phyloP scores from a whole-genome alignment of 2,797 vertebrate genomes.

The Aphelocoma californica region DNA sequence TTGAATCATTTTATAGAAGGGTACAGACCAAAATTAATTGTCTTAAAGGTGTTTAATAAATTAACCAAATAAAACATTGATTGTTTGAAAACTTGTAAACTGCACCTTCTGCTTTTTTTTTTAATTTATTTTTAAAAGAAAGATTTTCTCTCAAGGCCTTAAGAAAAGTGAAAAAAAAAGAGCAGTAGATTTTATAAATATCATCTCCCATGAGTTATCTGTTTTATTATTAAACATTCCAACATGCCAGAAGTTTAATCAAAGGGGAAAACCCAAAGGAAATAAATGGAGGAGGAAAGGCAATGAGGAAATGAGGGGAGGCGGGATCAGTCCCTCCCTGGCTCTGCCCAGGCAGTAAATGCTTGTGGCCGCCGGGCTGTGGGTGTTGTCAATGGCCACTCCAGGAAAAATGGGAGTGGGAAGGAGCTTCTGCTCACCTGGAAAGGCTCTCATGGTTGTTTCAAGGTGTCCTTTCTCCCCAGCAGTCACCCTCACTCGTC shows the following conservation, averaged over 20 bases:
- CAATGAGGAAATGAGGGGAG: constrained; percentile 9
- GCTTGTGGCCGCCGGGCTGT: accelerated
- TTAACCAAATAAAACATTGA: constrained; percentile 77
- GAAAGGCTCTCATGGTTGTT: neutral
- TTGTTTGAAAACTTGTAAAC: constrained; percentile 62
- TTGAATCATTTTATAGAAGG: constrained; percentile 83
- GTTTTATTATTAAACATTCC: constrained; percentile 49
- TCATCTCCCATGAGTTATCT: constrained; percentile 46
- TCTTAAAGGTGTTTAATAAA: constrained; percentile 78
- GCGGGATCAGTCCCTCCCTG: neutral
- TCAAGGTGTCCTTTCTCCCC: neutral
- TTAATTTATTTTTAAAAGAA: neutral
- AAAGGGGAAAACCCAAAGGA: constrained; percentile 61
- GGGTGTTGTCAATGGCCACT: neutral
- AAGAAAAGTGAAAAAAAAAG: neutral
- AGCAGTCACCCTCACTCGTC: neutral
- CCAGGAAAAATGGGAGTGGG: neutral
- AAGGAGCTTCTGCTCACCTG: neutral
- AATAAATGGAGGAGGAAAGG: constrained; percentile 27
- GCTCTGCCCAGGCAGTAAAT: neutral
- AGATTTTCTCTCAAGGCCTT: constrained; percentile 15
- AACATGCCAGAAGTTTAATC: constrained; percentile 49
- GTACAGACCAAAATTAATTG: constrained; percentile 76
- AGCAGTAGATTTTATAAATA: constrained; percentile 36
- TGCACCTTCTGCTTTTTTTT: neutral